These are phyloP conservation scores for Muntiacus reevesi DNA, from an alignment of 2,113 vertebrate genomes.

Conservation along the genomic window DNA sequence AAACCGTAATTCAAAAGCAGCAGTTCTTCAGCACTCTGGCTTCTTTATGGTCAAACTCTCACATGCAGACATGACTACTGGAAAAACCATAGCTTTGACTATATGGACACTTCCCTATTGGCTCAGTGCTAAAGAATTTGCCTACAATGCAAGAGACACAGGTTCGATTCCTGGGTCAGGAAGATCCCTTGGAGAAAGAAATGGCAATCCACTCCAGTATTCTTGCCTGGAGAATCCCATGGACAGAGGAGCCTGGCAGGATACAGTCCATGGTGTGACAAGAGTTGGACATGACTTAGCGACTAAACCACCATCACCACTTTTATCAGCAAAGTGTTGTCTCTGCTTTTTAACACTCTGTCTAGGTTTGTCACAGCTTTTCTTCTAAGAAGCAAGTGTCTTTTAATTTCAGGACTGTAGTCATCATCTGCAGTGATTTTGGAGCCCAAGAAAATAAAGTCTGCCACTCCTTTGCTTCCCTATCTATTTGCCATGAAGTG, in stretches of 20 bases:
- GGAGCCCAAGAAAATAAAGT: not conserved
- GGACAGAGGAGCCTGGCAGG: not conserved
- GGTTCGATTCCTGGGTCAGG: not conserved
- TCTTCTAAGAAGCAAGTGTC: not conserved
- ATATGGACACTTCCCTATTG: not conserved
- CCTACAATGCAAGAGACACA: not conserved
- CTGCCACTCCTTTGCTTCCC: not conserved
- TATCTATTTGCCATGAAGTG: not conserved
- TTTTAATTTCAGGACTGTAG: not conserved
- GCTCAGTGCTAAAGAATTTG: not conserved
- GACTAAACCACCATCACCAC: not conserved
- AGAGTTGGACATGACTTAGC: accelerated
- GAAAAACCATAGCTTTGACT: not conserved
- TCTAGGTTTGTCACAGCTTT: not conserved
- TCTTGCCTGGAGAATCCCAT: not conserved
- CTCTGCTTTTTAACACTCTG: not conserved
- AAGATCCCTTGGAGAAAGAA: not conserved
- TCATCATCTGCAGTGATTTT: not conserved
- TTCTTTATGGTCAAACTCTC: not conserved
- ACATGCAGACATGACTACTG: not conserved
- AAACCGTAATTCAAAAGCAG: not conserved
- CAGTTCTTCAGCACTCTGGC: not conserved
- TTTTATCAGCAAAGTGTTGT: not conserved
- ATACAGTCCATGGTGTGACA: not conserved
- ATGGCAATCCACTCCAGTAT: not conserved